A percentile compares a stretch with the other conserved stretches of the same genome.
phyloP scores from a whole-genome alignment of 2,797 vertebrate genomes.

The Peromyscus nudipes region DNA sequence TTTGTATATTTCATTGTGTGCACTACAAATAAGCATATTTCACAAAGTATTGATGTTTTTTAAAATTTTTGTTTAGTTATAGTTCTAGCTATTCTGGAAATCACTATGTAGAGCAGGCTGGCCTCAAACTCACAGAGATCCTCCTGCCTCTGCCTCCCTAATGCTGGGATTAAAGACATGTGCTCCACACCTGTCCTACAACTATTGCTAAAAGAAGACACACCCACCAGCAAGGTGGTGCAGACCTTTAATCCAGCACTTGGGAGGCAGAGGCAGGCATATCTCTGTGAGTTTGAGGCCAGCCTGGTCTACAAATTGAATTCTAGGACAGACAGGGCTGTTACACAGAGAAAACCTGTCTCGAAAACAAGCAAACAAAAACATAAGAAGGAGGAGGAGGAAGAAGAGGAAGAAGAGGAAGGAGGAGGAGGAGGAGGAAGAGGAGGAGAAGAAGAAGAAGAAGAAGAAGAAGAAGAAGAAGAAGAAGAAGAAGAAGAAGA shows the following conservation, averaged over 20 bases:
- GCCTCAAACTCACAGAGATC: not conserved
- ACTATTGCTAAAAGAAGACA: constrained; percentile 5
- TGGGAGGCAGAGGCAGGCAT: not conserved
- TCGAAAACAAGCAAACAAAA: not conserved
- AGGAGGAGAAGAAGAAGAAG: too few species aligned
- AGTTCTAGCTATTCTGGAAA: not conserved
- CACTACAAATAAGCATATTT: constrained; percentile 30
- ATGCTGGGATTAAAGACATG: not conserved
- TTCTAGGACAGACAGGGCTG: not conserved
- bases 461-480: too few species aligned
- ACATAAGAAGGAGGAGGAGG: not conserved
- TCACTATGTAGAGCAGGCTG: not conserved
- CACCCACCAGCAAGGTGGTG: not conserved
- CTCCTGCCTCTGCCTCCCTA: not conserved
- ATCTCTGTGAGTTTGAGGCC: not conserved
- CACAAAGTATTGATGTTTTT: not conserved
- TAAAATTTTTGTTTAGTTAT: not conserved
- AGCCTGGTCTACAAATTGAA: not conserved
- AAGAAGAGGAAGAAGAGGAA: too few species aligned
- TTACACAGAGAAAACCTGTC: not conserved
- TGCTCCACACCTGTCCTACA: not conserved
- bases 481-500: too few species aligned
- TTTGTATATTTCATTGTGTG: constrained; percentile 52
- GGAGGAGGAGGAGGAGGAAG: not conserved
- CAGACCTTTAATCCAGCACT: not conserved